Conservation (phyloP, 2,113 vertebrate species). For the Piaya cayana region DNA sequence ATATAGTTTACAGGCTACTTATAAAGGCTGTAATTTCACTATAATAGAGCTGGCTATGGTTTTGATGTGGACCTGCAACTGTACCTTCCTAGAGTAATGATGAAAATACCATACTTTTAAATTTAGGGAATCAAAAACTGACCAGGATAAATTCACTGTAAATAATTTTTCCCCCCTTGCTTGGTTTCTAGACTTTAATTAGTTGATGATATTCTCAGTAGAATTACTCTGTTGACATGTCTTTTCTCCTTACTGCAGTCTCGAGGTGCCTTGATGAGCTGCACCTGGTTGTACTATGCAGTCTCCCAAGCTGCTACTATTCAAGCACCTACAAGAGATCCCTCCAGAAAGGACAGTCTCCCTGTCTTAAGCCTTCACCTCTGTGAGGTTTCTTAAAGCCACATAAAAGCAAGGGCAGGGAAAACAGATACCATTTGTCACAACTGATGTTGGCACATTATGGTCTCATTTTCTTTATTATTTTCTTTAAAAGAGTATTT, state of each 20-base stretch:
- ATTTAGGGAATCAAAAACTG: not conserved
- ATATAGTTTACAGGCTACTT: not conserved
- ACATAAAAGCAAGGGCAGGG: not conserved
- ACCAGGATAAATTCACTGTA: not conserved
- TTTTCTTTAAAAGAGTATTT: not conserved
- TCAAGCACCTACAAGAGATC: not conserved
- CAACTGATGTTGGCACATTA: not conserved
- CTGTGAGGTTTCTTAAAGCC: not conserved
- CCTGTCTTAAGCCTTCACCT: not conserved
- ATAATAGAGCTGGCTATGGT: not conserved
- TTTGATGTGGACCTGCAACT: not conserved
- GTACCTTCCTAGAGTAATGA: not conserved
- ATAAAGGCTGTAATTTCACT: not conserved
- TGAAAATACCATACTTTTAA: not conserved
- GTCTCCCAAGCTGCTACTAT: not conserved
- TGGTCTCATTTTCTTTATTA: not conserved
- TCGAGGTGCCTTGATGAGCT: not conserved
- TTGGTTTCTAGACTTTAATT: not conserved
- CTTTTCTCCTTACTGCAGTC: not conserved
- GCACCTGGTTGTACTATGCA: not conserved
- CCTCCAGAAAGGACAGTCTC: not conserved
- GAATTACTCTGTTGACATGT: not conserved
- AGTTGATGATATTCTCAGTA: not conserved
- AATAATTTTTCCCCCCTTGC: not conserved
- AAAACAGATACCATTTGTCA: conserved; percentile 32